Conservation (phyloP, 1,140 invertebrate species). For the Holotrichia oblita region DNA sequence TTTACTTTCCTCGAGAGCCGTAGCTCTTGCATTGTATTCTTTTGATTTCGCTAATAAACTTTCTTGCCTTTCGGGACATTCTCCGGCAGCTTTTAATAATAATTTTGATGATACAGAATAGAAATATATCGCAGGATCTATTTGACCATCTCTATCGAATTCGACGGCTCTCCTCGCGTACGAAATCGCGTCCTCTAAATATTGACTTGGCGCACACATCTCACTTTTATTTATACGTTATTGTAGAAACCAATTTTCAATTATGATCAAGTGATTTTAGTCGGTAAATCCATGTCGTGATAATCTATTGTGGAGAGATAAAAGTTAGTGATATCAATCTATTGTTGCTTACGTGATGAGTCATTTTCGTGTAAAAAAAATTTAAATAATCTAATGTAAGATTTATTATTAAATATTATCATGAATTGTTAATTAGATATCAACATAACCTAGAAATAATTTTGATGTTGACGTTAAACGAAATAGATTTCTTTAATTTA, state of each 20-base stretch:
- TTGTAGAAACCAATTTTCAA: too few species aligned
- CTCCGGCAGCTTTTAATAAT: constrained; percentile 61
- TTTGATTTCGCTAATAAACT: constrained; percentile 62
- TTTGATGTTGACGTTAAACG: too few species aligned
- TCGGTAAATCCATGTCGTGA: background rate
- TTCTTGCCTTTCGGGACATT: constrained; percentile 55
- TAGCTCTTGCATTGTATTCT: constrained; percentile 71
- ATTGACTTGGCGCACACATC: constrained; percentile 53
- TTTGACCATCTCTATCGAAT: constrained; percentile 70
- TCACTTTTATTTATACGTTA: background rate
- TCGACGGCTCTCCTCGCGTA: constrained; percentile 72
- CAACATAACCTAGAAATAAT: too few species aligned
- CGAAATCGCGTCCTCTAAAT: constrained; percentile 61
- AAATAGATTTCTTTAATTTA: too few species aligned
- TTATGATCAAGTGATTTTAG: background rate
- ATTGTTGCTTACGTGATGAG: background rate
- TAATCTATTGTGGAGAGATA: background rate
- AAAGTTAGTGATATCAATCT: background rate
- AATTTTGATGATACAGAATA: constrained; percentile 73
- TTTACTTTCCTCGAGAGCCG: constrained; percentile 62
- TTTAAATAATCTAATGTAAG: too few species aligned
- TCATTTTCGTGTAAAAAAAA: background rate
- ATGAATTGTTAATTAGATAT: too few species aligned
- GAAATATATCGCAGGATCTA: constrained; percentile 73
- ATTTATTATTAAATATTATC: too few species aligned